Conservation (phyloP, 1,140 invertebrate species). For the Pseudomyrmex cubaensis region DNA sequence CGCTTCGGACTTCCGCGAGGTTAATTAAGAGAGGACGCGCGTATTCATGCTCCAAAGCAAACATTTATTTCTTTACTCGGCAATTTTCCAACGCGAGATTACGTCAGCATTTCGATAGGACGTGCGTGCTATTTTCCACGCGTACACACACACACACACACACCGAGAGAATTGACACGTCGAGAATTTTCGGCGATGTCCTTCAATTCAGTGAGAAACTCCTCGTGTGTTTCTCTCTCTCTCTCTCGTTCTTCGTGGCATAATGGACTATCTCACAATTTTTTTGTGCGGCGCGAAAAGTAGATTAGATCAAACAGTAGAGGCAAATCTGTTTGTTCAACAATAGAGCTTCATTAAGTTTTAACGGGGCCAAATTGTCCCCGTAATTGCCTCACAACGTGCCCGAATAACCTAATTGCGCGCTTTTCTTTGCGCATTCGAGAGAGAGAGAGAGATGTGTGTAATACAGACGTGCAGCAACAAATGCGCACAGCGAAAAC, state of each 20-base stretch:
- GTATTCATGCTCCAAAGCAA: conserved; percentile 24
- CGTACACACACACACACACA: conserved; percentile 30
- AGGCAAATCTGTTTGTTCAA: conserved; percentile 13
- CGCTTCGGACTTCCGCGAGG: conserved; percentile 23
- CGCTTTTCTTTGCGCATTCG: neutral
- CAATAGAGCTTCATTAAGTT: conserved; percentile 44
- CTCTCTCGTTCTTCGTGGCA: no score
- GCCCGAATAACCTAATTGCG: conserved; percentile 37
- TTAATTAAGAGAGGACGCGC: conserved; percentile 38
- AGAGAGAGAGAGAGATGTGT: no score
- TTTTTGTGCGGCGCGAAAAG: neutral
- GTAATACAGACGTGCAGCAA: no score
- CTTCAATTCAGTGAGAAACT: neutral
- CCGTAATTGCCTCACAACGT: neutral
- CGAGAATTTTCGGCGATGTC: conserved; percentile 2
- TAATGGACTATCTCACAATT: conserved; percentile 1
- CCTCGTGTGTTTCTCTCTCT: no score
- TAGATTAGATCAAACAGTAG: conserved; percentile 2
- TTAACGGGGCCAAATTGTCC: conserved; percentile 10
- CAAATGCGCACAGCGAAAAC: no score
- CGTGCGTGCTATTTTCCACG: conserved; percentile 41
- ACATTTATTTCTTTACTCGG: conserved; percentile 52
- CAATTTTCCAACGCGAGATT: conserved; percentile 52
- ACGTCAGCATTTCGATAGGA: conserved; percentile 36
- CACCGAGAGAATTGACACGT: conserved; percentile 36